Evolutionary conservation across 35 echinoderm and acorn worm genomes (phyloP), one percentile per base, ranked within the genome.

Genomic region (Antedon bifida): DNA sequence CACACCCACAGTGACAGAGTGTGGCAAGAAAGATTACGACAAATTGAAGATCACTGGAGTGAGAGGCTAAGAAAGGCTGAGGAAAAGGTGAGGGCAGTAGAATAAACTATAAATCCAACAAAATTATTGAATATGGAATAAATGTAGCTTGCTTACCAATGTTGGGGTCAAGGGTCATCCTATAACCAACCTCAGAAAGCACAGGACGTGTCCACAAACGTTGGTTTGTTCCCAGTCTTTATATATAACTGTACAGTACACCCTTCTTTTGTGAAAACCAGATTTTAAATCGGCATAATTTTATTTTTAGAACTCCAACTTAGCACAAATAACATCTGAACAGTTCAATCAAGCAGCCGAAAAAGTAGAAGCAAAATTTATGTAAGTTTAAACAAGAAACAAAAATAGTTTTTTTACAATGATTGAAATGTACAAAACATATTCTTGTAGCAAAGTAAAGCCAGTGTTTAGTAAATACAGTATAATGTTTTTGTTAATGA

Each of bases 351-450:
- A 90, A 75, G 90, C 90, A 38, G 90, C 90, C 77, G 94, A 97
- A 82, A 90, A 97, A 85, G 94, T 97, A 21, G 93, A 96, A 92
- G 87, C 89, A 30, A 96, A 96, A 84, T 96, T 96, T 35, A 89
- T 89, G 93, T 96, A 83, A 92, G 93, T 90, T n/a, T n/a, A n/a
- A n/a, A n/a, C n/a, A n/a, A n/a, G n/a, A 42, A 42, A 42, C 38
- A 42, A 42, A 42, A 42, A 7, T 42, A 42, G 14, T 14, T 14
- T 7, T 42, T n/a, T 29, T 16, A 82, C 8, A 14, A 16, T 26
- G 31, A 78, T 11, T 78, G 11, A 78, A 21, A 13, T 78, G 77
- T 78, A 14, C 13, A 13, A 73, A 14, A n/a, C n/a, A n/a, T 14
- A 73, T 14, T 73, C 51, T 73, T 73, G 51, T 14, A 73, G 51